Base-by-base conservation (phyloP, 2,797 vertebrate species). In the Chrosomus eos region DNA sequence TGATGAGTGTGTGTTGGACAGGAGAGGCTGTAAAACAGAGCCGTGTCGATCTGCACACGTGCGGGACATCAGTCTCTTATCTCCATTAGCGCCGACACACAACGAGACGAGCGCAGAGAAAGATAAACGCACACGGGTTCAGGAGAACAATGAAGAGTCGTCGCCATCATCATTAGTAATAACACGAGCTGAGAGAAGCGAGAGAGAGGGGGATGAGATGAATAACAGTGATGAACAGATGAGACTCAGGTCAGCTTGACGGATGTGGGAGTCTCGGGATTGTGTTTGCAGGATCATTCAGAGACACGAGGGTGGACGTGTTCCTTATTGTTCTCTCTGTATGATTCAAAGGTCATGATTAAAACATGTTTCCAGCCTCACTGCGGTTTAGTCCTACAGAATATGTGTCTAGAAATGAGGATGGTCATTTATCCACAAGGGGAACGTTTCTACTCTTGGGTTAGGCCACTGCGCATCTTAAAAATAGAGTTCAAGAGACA, bases 211-310 rank as follows among this genome's bases (percentile, higher is more conserved):
- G 71, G 78, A 7, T 66, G 79, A 40, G 16, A 23, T 36, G 28
- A 64, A 68, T 64, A 85, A 48, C 76, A 7, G n/a, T 68, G 85
- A 89, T 81, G 88, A 90, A 84, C 74, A 87, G 88, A 87, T 87
- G 88, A 91, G 88, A 81, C 72, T 45, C 82, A 92, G 93, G 93
- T 94, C 93, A 93, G 78, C 55, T 84, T 94, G 94, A 95, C 91
- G 88, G 91, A 95, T 93, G 89, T 81, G 81, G 79, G 75, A 76
- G 89, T 84, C 86, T 90, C 85, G 28, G 84, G 67, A 81, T 80
- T 31, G 51, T 45, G 71, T 55, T 67, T 80, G 74, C 53, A 26
- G 38, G 81, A 83, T 84, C 80, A 85, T 81, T 86, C 48, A 72
- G 68, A 36, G 72, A 74, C 74, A 40, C 11, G 83, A 85, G 74